Conservation (phyloP, 2,797 vertebrate species). For the Falco cherrug region DNA sequence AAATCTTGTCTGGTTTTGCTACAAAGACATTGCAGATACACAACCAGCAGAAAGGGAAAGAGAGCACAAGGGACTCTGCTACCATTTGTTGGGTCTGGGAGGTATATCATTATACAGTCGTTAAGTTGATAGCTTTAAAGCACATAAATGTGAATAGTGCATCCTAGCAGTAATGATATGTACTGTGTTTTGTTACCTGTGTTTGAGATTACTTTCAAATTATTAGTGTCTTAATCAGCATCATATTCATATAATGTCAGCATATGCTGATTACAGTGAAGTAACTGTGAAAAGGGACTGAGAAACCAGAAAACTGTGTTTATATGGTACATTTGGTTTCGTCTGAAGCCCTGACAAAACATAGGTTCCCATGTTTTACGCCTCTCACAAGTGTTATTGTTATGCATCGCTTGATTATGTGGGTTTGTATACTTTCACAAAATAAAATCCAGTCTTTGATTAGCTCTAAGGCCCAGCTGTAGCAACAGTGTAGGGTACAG, state of each 20-base stretch:
- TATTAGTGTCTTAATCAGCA: background rate
- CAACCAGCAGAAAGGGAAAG: background rate
- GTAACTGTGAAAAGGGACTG: background rate
- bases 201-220: background rate
- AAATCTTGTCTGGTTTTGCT: background rate
- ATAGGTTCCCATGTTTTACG: background rate
- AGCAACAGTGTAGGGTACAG: background rate
- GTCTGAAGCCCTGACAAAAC: background rate
- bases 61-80: background rate
- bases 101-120: accelerated
- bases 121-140: background rate
- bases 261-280: background rate
- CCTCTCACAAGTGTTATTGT: background rate
- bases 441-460: background rate
- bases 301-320: background rate
- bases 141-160: background rate
- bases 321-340: background rate
- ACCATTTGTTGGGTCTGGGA: background rate
- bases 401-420: background rate
- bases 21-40: background rate
- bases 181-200: background rate
- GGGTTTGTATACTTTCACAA: background rate
- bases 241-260: background rate
- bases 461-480: background rate
- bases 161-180: background rate